Base-by-base conservation (phyloP, 2,797 vertebrate genomes). In the Liasis olivaceus region DNA sequence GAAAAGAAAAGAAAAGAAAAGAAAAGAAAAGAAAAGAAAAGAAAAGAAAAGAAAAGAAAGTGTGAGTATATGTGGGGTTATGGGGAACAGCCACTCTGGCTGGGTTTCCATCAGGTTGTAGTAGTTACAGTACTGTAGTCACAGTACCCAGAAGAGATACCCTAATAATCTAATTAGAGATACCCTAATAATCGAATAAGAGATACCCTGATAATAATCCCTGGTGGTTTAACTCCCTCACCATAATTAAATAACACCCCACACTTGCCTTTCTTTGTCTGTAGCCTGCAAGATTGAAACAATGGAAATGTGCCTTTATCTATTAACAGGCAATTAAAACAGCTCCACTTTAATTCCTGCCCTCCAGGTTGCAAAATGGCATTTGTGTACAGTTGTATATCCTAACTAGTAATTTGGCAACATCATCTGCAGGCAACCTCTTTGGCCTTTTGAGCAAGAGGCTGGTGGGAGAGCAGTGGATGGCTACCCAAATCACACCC, bases 351-450 rank as follows among this genome's bases (percentile, higher is more conserved):
- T 60, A 0, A 22, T 5, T 0, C 0, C 89, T 90, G 91, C 6
- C 64, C 24, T 90, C 47, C 59, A 31, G 66, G 1, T 89, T 90
- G 36, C 36, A 56, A 63, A 86, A 58, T 60, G 66, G 54, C 87
- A 88, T 89, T 88, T 1, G 15, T 3, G 77, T 89, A 87, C 62
- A 54, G 1, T 14, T n/a, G 20, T 88, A 90, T 59, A 88, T 91
- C 69, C 93, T 90, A 93, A 92, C 69, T 11, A 3, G 31, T 56
- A 42, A 31, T 36, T 89, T 92, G 66, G 85, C 63, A 59, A 20
- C 0, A 0, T 56, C 0, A 88, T 88, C 62, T 77, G 0, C 2
- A 84, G 1, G 0, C 26, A 0, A 15, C 87, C 58, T 66, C 36
- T 87, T 72, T 93, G 91, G 51, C 63, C 20, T 51, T 89, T 66